Conservation (phyloP, 2,113 vertebrate genomes). For the Himantopus leucocephalus region DNA sequence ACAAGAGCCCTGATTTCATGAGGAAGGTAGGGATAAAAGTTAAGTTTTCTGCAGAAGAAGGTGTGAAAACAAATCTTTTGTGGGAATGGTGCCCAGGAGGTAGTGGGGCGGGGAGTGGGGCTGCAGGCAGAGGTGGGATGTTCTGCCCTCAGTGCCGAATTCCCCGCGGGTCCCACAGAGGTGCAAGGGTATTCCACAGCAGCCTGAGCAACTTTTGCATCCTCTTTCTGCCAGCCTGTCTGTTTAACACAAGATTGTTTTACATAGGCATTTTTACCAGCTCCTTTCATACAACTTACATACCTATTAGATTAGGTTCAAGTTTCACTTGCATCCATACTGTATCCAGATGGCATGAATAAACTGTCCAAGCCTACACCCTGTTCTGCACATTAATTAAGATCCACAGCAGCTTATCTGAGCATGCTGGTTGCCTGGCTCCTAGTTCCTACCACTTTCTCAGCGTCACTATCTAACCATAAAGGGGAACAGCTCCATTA, state of each 20-base stretch:
- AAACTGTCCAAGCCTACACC: not conserved
- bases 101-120: not conserved
- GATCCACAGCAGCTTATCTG: not conserved
- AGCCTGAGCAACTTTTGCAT: not conserved
- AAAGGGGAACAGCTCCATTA: not conserved
- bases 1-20: not conserved
- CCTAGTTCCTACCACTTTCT: not conserved
- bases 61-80: not conserved
- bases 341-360: not conserved
- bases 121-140: not conserved
- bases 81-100: not conserved
- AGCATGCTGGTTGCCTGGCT: not conserved
- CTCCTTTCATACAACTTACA: not conserved
- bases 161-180: accelerated
- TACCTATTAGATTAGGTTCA: not conserved
- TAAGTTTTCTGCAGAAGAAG: not conserved
- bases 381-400: not conserved
- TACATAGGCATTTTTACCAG: not conserved
- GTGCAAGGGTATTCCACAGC: not conserved
- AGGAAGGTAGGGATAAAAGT: not conserved
- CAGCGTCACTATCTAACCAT: not conserved
- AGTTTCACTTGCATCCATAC: not conserved
- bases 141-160: not conserved
- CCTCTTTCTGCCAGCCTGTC: not conserved
- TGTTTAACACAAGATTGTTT: not conserved